Evolutionary conservation across 64 coral and sea anemone genomes (phyloP), one percentile per base, ranked within the genome.

Genomic region (Actinia equina): DNA sequence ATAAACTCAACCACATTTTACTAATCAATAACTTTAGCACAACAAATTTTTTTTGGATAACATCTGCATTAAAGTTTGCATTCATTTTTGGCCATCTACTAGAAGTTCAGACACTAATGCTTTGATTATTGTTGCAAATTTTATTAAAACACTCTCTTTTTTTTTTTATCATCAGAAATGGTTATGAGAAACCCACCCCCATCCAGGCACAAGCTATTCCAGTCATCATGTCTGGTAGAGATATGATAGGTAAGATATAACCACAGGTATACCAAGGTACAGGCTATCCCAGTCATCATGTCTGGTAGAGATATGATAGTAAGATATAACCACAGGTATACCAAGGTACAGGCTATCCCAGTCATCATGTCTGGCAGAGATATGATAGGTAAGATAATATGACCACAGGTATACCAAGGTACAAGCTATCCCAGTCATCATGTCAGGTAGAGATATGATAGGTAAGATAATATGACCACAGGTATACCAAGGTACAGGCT

Each of bases 391-490:
- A 84, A 93, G 84, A n/a, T n/a, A n/a, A 49, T 49, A 49, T 49
- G 7, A 49, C 46, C 46, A 49, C 46, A 49, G 46, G 46, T 49
- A 49, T 49, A 49, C 46, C 46, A 49, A 98, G 84, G 96, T 85
- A 44, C 96, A 98, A 70, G 96, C 90, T 3, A 98, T 98, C 79
- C 96, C 96, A 84, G 87, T 79, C 8, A 84, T 98, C 53, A 95
- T 98, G 96, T 92, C 93, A 41, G 96, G 96, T 77, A 80, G 96
- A 86, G 96, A 98, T 87, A 95, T 98, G 93, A 98, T 98, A 80
- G 96, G 96, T 97, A 84, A 93, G 84, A 49, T n/a, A n/a, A n/a
- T 49, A 49, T 49, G 7, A 49, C 46, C 46, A 49, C 46, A 49
- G 46, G 46, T 49, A 49, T 49, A 49, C 46, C 30, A 37, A 98